These are phyloP conservation scores for Operophtera brumata DNA, from an alignment of 2,888 invertebrate genomes.

Conservation along the genomic window DNA sequence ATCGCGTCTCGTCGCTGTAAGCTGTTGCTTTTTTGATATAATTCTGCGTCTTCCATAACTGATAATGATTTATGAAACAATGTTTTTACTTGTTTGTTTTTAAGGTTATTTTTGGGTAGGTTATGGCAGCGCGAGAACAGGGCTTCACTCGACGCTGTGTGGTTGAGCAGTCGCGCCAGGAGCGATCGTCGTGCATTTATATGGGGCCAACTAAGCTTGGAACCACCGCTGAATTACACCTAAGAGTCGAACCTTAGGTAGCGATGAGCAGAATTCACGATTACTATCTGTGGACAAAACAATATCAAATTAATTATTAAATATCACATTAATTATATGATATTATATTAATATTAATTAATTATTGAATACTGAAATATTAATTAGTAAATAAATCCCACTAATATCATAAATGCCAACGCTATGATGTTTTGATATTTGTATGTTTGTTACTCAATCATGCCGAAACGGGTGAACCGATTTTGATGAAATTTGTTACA, in stretches of 20 bases:
- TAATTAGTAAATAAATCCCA: too few relatives aligned
- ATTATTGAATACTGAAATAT: too few relatives aligned
- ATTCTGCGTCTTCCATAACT: conserved; percentile 80
- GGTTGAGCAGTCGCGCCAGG: conserved; percentile 57
- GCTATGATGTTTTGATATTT: too few relatives aligned
- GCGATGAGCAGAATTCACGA: conserved; percentile 29
- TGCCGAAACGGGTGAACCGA: too few relatives aligned
- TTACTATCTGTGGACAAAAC: conserved; percentile 5
- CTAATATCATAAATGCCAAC: too few relatives aligned
- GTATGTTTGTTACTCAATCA: too few relatives aligned
- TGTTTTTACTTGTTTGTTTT: conserved; percentile 30
- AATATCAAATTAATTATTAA: not conserved
- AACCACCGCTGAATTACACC: conserved; percentile 25
- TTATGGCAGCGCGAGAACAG: conserved; percentile 53
- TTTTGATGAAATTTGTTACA: too few relatives aligned
- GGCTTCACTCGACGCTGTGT: conserved; percentile 61
- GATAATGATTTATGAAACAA: not conserved
- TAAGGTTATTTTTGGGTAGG: conserved; percentile 26
- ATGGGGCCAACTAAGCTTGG: conserved; percentile 46
- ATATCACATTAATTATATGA: too few relatives aligned
- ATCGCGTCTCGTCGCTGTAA: conserved; percentile 82
- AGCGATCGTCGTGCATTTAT: conserved; percentile 66
- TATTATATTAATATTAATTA: too few relatives aligned
- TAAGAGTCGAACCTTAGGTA: conserved; percentile 16
- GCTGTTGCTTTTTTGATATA: conserved; percentile 85